Conservation (phyloP, 2,113 vertebrate genomes). For the Fregetta grallaria region DNA sequence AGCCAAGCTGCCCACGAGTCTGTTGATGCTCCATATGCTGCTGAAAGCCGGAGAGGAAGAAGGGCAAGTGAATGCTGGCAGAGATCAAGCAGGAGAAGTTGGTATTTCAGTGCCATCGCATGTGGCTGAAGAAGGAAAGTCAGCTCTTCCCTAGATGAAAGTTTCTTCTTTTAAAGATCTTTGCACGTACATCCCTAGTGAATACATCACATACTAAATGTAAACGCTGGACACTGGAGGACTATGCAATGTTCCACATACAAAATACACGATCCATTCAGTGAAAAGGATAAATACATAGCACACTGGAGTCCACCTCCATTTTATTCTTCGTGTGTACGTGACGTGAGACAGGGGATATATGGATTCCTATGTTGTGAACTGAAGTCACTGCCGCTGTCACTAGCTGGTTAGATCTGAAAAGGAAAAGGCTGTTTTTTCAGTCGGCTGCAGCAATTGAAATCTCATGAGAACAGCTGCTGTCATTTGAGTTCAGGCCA, state of each 20-base stretch:
- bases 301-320: background rate
- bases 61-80: background rate
- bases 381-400: constrained; percentile 1
- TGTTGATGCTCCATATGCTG: constrained; percentile 36
- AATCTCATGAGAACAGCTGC: constrained; percentile 63
- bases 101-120: background rate
- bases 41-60: constrained; percentile 31
- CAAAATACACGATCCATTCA: background rate
- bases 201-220: background rate
- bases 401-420: background rate
- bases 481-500: constrained; percentile 64
- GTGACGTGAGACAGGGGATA: rapidly evolving
- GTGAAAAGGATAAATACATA: background rate
- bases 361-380: background rate
- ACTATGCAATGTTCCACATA: background rate
- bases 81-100: constrained; percentile 5
- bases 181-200: background rate
- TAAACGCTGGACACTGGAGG: background rate
- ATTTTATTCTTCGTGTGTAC: background rate
- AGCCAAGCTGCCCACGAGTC: constrained; percentile 14
- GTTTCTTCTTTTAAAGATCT: background rate
- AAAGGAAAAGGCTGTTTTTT: constrained; percentile 42
- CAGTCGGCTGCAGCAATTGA: constrained; percentile 39
- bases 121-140: background rate
- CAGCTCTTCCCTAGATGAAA: background rate